These are phyloP conservation scores for Tamias sibiricus DNA, from an alignment of 2,113 vertebrate species.

Conservation along the genomic window DNA sequence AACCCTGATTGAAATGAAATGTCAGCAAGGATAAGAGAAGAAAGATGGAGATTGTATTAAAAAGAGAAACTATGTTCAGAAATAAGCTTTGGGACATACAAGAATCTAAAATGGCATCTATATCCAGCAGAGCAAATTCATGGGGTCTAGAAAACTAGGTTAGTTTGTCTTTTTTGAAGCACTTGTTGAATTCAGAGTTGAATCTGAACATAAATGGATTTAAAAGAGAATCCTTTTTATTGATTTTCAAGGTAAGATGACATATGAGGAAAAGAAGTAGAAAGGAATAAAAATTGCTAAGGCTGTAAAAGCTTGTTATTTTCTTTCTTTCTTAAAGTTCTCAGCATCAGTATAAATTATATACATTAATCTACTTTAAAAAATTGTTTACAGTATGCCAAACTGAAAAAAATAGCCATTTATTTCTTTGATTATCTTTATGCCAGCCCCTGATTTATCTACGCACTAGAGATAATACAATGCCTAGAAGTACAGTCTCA, in stretches of 20 bases:
- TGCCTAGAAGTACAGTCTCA: background rate
- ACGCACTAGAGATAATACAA: slow-evolving; percentile 41
- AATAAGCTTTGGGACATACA: slow-evolving; percentile 80
- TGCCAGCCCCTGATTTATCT: background rate
- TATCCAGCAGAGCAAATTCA: slow-evolving; percentile 82
- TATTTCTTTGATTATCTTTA: slow-evolving; percentile 69
- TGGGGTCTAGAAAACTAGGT: slow-evolving; percentile 78
- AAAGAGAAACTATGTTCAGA: slow-evolving; percentile 81
- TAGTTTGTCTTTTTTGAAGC: slow-evolving; percentile 83
- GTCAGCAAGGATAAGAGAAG: slow-evolving; percentile 83
- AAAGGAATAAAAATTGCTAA: slow-evolving; percentile 77
- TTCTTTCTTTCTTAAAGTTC: slow-evolving; percentile 70
- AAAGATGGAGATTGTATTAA: slow-evolving; percentile 83
- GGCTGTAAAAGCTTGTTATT: slow-evolving; percentile 66
- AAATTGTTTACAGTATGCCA: slow-evolving; percentile 69
- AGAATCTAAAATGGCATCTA: slow-evolving; percentile 81
- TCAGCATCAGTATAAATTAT: slow-evolving; percentile 70
- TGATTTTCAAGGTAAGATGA: slow-evolving; percentile 80
- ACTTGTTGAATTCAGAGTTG: slow-evolving; percentile 83
- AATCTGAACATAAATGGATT: slow-evolving; percentile 81
- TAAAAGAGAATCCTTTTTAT: slow-evolving; percentile 81
- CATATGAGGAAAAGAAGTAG: slow-evolving; percentile 69
- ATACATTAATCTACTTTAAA: slow-evolving; percentile 75
- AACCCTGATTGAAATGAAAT: slow-evolving; percentile 84
- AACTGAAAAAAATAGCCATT: slow-evolving; percentile 65